These are phyloP conservation scores for Coracopsis vasa DNA, from an alignment of 2,113 vertebrate species.

Conservation along the genomic window DNA sequence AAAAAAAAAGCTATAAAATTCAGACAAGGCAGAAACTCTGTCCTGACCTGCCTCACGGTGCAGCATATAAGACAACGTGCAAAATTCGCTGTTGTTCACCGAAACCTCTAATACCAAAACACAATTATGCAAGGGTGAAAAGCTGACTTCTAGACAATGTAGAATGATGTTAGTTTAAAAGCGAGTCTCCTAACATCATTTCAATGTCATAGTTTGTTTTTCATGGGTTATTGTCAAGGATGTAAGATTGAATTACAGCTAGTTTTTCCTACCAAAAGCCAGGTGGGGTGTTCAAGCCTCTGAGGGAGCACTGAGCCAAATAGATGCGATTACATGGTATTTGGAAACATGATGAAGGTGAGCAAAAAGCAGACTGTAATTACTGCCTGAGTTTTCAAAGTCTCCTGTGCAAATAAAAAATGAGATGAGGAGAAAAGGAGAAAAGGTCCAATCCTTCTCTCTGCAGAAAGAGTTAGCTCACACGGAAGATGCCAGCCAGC, in stretches of 20 bases:
- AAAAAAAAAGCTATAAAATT: background rate
- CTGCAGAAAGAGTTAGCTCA: background rate
- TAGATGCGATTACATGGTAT: background rate
- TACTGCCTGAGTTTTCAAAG: conserved; percentile 2
- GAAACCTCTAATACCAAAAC: background rate
- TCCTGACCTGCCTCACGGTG: conserved; percentile 13
- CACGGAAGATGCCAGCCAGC: background rate
- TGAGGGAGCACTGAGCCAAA: conserved; percentile 5
- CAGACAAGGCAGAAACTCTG: conserved; percentile 20
- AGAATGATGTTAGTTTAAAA: conserved; percentile 2
- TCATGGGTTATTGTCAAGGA: background rate
- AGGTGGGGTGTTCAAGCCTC: conserved; percentile 12
- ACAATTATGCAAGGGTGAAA: background rate
- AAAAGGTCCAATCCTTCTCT: background rate
- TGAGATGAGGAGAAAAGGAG: background rate
- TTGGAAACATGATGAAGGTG: conserved; percentile 37
- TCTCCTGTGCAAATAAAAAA: background rate
- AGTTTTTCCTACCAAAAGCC: conserved; percentile 10
- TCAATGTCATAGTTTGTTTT: conserved; percentile 13
- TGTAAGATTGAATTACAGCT: conserved; percentile 35
- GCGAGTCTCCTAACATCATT: background rate
- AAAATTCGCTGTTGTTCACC: conserved; percentile 9
- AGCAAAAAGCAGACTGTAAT: conserved; percentile 1
- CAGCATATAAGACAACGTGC: background rate
- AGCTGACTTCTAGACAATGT: background rate